A percentile compares a stretch with the other conserved stretches of the same genome.
Conservation (phyloP, 1,140 invertebrate species). For the Calephelis nemesis region DNA sequence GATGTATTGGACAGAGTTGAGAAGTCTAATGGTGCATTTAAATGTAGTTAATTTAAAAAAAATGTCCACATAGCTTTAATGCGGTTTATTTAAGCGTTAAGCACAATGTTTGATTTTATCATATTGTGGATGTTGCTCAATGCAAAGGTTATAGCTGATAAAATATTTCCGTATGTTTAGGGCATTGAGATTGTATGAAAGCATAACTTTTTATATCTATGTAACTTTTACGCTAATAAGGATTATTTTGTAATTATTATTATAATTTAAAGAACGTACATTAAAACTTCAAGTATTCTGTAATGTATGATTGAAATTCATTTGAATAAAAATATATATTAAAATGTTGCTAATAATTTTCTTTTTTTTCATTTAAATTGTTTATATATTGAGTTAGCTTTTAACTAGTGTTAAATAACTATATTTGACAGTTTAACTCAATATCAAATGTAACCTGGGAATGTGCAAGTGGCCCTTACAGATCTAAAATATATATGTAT, state of each 20-base stretch:
- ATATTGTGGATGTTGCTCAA: conserved; percentile 63
- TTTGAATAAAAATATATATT: conserved; percentile 79
- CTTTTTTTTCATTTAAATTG: conserved; percentile 51
- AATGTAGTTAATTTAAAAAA: conserved; percentile 72
- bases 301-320: conserved; percentile 74
- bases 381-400: background rate
- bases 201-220: conserved; percentile 66
- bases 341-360: conserved; percentile 73
- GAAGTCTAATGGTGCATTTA: conserved; percentile 74
- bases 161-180: conserved; percentile 55
- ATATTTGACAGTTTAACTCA: too few relatives aligned
- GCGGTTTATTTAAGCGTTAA: conserved; percentile 61
- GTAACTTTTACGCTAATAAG: conserved; percentile 64
- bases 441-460: too few relatives aligned
- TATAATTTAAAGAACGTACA: conserved; percentile 73
- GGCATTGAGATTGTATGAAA: conserved; percentile 56
- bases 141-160: conserved; percentile 45
- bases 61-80: conserved; percentile 74
- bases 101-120: conserved; percentile 69
- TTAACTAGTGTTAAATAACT: too few relatives aligned
- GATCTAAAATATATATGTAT: too few relatives aligned
- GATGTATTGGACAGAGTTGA: conserved; percentile 38
- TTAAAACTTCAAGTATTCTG: conserved; percentile 73
- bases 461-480: too few relatives aligned
- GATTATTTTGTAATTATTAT: conserved; percentile 77